Evolutionary conservation across 2,797 vertebrate species (phyloP).

Genomic region (Lithobates pipiens): DNA sequence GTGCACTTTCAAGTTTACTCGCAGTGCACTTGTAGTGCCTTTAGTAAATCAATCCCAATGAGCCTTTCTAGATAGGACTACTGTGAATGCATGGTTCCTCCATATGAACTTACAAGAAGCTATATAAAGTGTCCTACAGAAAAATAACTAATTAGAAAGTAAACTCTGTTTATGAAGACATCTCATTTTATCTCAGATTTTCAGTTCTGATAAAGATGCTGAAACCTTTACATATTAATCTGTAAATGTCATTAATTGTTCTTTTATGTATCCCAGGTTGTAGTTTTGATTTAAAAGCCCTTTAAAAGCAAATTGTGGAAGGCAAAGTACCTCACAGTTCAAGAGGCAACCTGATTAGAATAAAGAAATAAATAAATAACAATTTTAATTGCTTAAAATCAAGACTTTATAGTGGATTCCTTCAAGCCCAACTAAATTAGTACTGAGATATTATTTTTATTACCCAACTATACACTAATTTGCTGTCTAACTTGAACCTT

Average conservation of each 20-base stretch:
- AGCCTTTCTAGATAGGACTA: neutral
- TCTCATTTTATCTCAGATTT: neutral
- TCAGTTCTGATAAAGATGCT: neutral
- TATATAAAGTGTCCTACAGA: neutral
- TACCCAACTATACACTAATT: conserved; percentile 18
- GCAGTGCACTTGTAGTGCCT: too few relatives aligned
- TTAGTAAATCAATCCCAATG: neutral
- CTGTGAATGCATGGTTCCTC: neutral
- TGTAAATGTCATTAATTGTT: neutral
- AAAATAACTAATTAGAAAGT: neutral
- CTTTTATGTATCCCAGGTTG: neutral
- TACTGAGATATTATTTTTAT: conserved; percentile 32
- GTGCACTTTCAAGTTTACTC: too few relatives aligned
- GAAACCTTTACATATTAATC: neutral
- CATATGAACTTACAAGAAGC: neutral
- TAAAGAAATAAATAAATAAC: neutral
- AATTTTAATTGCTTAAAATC: conserved; percentile 4
- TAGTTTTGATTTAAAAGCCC: neutral
- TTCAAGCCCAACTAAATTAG: conserved; percentile 3
- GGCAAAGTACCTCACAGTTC: neutral
- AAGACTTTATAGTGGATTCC: neutral
- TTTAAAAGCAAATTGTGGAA: neutral
- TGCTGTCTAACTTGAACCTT: conserved; percentile 16
- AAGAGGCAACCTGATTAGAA: neutral
- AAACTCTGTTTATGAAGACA: neutral